These are phyloP conservation scores for Metellina segmentata DNA, from an alignment of 2,888 invertebrate species.

Conservation along the genomic window DNA sequence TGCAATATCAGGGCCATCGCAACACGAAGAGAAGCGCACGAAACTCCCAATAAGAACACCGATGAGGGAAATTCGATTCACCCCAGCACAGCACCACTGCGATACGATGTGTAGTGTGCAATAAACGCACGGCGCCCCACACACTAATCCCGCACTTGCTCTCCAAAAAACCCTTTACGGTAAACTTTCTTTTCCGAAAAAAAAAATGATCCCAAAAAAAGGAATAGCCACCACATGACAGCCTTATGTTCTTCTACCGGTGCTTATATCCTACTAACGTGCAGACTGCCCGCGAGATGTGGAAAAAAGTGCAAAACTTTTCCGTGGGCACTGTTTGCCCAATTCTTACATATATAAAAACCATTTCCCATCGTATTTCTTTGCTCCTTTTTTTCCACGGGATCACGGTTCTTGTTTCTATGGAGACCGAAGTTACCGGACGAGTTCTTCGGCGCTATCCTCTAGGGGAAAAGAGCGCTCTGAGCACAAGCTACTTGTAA, in stretches of 20 bases:
- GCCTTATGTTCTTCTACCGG: background rate
- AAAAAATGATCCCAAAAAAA: slow-evolving; percentile 5
- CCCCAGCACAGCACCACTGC: background rate
- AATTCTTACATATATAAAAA: slow-evolving; percentile 16
- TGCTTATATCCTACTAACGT: background rate
- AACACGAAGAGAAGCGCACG: no score
- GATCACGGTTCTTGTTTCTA: slow-evolving; percentile 29
- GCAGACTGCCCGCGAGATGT: background rate
- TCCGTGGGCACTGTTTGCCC: background rate
- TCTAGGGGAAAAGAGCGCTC: background rate
- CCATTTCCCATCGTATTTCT: slow-evolving; percentile 2
- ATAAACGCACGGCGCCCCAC: background rate
- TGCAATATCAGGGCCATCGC: no score
- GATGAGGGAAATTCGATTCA: background rate
- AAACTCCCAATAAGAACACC: background rate
- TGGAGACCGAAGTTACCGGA: slow-evolving; percentile 9
- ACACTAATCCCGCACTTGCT: slow-evolving; percentile 6
- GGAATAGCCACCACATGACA: background rate
- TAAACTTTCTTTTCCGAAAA: background rate
- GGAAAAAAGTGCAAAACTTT: slow-evolving; percentile 10
- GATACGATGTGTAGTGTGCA: no score
- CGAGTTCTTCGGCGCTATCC: background rate
- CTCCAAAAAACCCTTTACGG: slow-evolving; percentile 7
- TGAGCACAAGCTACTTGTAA: slow-evolving; percentile 25
- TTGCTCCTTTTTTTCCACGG: background rate